Base-by-base conservation (phyloP, 2,888 invertebrate genomes). In the Leptinotarsa peninsularis region DNA sequence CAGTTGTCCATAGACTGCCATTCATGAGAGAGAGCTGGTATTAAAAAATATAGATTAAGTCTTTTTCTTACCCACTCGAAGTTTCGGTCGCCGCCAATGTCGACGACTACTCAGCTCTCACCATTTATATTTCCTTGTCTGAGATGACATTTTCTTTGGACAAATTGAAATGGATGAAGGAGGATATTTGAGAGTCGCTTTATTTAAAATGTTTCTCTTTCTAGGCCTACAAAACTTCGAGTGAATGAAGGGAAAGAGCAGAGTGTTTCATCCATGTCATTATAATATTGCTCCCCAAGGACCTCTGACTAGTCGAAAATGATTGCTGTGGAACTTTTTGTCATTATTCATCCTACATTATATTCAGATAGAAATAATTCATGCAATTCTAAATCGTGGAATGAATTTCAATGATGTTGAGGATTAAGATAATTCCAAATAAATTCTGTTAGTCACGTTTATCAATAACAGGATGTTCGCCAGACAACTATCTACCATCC, bases 111-210 rank as follows among this genome's bases (percentile, higher is more conserved):
- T 58, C 14, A 58, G 58, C 23, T 23, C 23, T 5, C 23, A 23
- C 27, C 52, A 68, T 68, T 68, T 68, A 27, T 68, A 33, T 68
- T 68, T 68, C 52, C 15, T 4, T 18, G 27, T 58, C 58, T 14
- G 14, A 58, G 68, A 33, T 68, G 68, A 68, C 68, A 68, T 23
- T 68, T 54, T 68, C 33, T 23, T 23, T 33, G 68, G 17, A 7
- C 27, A 33, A 23, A 54, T 43, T 27, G 54, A 68, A 68, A 68
- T 27, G 54, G 33, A 68, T 54, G 68, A 58, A 18, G 14, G 4
- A 21, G 14, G 23, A 58, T 18, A 23, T 58, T 58, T 58, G 58
- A 15, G 58, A 58, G 21, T 58, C 58, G 58, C 58, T 15, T 58
- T 58, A 23, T 58, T 58, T 15, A 23, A 23, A 58, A 21, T 58